Evolutionary conservation across 2,797 vertebrate genomes (phyloP).

Genomic region (Halcyon smyrnensis): DNA sequence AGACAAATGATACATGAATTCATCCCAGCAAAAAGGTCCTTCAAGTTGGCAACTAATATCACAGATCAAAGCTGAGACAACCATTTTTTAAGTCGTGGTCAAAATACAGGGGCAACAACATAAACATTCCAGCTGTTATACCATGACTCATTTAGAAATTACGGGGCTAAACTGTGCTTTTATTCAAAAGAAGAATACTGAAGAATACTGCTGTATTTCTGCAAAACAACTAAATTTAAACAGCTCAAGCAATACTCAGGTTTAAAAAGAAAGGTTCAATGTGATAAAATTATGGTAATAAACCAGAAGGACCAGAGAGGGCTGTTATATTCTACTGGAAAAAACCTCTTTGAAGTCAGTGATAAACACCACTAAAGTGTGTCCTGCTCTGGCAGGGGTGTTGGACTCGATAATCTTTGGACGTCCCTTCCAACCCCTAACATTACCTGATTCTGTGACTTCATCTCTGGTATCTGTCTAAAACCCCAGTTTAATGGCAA

Average conservation of each 20-base stretch:
- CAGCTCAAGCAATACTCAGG: not conserved
- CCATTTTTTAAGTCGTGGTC: not conserved
- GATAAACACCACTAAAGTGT: not conserved
- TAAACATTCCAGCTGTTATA: not conserved
- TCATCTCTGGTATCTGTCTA: not conserved
- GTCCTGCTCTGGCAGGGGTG: no score
- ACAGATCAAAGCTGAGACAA: not conserved
- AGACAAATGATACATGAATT: not conserved
- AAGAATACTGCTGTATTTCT: not conserved
- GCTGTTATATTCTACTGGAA: not conserved
- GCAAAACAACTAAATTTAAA: not conserved
- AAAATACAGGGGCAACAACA: not conserved
- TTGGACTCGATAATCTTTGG: no score
- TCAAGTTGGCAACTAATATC: not conserved
- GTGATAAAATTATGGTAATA: not conserved
- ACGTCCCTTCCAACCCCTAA: no score
- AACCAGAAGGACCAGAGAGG: not conserved
- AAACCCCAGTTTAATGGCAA: not conserved
- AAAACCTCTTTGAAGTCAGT: not conserved
- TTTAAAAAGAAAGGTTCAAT: not conserved
- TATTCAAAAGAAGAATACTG: not conserved
- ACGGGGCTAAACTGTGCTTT: not conserved
- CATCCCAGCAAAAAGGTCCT: not conserved
- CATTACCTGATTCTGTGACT: not conserved
- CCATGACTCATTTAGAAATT: not conserved